These are phyloP conservation scores for Chaenocephalus aceratus DNA, from an alignment of 2,113 vertebrate genomes.

Conservation along the genomic window DNA sequence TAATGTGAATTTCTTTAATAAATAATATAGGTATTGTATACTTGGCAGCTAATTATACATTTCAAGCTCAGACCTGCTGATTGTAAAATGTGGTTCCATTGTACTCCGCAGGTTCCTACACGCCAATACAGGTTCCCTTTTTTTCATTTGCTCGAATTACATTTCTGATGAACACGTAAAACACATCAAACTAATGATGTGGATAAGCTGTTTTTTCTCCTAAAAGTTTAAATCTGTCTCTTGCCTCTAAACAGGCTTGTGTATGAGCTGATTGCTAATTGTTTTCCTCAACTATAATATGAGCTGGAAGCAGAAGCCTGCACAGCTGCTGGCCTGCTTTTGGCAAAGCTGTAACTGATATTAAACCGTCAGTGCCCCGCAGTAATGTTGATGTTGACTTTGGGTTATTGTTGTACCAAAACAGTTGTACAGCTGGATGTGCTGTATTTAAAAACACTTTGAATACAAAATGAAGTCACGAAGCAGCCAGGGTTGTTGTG, in stretches of 20 bases:
- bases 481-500: neutral
- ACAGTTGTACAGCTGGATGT: conserved; percentile 16
- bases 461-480: conserved; percentile 17
- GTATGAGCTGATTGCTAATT: conserved; percentile 44
- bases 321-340: conserved; percentile 48
- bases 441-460: conserved; percentile 20
- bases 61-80: conserved; percentile 10
- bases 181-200: conserved; percentile 4
- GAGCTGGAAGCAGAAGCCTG: conserved; percentile 32
- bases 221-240: conserved; percentile 4
- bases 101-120: neutral
- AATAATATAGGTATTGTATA: neutral
- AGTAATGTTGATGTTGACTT: conserved; percentile 42
- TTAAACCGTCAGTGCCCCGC: conserved; percentile 29
- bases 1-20: neutral
- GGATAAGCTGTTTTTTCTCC: neutral
- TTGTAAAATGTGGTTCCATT: conserved; percentile 18
- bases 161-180: neutral
- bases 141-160: neutral
- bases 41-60: conserved; percentile 16
- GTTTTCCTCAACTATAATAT: conserved; percentile 17
- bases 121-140: neutral
- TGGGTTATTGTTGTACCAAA: conserved; percentile 27
- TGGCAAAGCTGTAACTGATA: conserved; percentile 38
- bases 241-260: conserved; percentile 8